Base-by-base conservation (phyloP, 2,888 invertebrate species). In the Galerucella nymphaeae region DNA sequence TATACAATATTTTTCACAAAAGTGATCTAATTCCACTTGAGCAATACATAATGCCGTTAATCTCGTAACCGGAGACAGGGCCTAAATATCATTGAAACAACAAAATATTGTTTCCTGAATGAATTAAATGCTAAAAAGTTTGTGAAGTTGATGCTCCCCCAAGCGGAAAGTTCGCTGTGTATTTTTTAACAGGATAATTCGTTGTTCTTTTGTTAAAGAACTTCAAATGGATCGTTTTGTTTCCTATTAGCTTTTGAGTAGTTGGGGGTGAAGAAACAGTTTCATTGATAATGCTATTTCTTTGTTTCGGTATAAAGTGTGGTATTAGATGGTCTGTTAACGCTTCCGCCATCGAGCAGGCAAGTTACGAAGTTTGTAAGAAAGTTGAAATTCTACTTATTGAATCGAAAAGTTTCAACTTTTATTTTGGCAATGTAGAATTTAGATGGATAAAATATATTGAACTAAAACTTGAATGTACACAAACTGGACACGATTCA, bases 371-470 rank as follows among this genome's bases (percentile, higher is more conserved):
- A 68, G 68, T 68, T 68, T 68, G 61, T 23, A 61, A 38, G 30
- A 68, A 68, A 68, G 68, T 68, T 68, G 68, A 61, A 68, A 61
- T 68, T 68, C 68, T 68, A 68, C 53, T 68, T 68, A 68, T 68
- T 68, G 68, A 68, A 68, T 68, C 50, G 68, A 53, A 61, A 67
- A 67, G 67, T 59, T 67, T 48, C 14, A 59, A 68, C 50, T 68
- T 68, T 68, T 68, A 68, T 68, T 68, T 61, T 48, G 68, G 68
- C 68, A 68, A 61, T 68, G 68, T 67, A 67, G 61, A 68, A 61
- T 68, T 68, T 68, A 61, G 68, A 41, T 38, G 68, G 67, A 67
- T 67, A 48, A 61, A 61, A 68, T 68, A 62, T 68, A 62, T 68
- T 68, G 68, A 61, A 23, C 68, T 50, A n/a, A 68, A 68, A 68